These are phyloP conservation scores for Nesidiocoris tenuis DNA, from an alignment of 2,888 invertebrate species.

Conservation along the genomic window DNA sequence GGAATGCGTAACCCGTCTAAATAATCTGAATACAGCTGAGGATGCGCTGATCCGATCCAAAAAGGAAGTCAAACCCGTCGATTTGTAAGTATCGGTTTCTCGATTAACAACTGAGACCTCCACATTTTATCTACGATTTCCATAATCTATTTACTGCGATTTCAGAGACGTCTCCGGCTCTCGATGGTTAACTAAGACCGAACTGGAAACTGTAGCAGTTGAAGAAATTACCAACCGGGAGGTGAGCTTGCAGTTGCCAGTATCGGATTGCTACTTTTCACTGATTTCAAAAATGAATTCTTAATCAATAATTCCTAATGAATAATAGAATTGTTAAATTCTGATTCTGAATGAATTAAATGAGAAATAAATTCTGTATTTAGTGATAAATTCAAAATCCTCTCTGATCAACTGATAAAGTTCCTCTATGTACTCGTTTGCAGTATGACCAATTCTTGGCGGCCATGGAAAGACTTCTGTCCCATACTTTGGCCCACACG, in stretches of 20 bases:
- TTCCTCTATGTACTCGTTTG: no score
- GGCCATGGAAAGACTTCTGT: constrained; percentile 69
- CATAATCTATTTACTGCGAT: constrained; percentile 48
- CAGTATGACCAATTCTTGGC: constrained; percentile 54
- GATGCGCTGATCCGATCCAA: constrained; percentile 16
- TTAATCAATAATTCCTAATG: no score
- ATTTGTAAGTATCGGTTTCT: constrained; percentile 7
- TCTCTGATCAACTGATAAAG: no score
- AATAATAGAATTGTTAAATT: no score
- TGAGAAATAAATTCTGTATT: no score
- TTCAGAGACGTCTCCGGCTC: constrained; percentile 61
- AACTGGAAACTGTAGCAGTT: constrained; percentile 63
- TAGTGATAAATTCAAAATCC: no score
- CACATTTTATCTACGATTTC: background rate
- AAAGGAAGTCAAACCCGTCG: background rate
- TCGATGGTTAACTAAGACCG: constrained; percentile 67
- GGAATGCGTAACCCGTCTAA: background rate
- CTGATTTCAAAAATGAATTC: no score
- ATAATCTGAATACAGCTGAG: constrained; percentile 14
- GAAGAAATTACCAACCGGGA: constrained; percentile 60
- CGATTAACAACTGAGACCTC: background rate
- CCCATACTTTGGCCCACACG: constrained; percentile 70
- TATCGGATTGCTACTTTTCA: no score
- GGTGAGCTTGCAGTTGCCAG: no score
- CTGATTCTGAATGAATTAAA: no score